Conservation (phyloP, 2,888 invertebrate genomes). For the Lochmaea crataegi region DNA sequence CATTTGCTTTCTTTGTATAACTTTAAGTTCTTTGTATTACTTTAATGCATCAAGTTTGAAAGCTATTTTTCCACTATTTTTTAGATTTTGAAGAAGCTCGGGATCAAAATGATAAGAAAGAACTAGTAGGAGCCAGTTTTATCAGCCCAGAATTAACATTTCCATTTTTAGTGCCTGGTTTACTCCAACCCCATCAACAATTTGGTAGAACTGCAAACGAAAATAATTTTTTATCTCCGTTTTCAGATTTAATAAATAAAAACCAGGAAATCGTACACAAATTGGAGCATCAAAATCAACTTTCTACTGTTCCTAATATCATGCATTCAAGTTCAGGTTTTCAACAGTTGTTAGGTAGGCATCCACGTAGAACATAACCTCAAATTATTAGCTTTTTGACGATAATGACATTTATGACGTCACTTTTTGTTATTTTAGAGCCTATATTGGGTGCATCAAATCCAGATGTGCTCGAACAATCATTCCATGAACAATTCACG, state of each 20-base stretch:
- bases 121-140: conserved; percentile 1
- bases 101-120: background rate
- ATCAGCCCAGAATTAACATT: background rate
- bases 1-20: too few species aligned
- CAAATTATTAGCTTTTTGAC: too few species aligned
- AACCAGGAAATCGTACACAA: background rate
- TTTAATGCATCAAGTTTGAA: too few species aligned
- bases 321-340: too few species aligned
- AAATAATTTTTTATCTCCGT: background rate
- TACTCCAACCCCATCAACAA: background rate
- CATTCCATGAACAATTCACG: conserved; percentile 9
- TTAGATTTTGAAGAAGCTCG: background rate
- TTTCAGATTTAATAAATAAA: background rate
- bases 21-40: too few species aligned
- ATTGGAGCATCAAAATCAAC: background rate
- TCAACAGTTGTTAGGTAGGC: background rate
- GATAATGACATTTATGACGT: too few species aligned
- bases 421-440: background rate
- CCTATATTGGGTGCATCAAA: background rate
- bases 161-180: conserved; percentile 2
- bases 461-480: background rate
- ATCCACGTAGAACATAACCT: background rate
- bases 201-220: background rate
- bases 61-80: background rate
- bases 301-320: background rate